A percentile compares a stretch with the other conserved stretches of the same genome.
phyloP scores from a whole-genome alignment of 92 coral and sea anemone genomes.

The Micromussa lordhowensis region DNA sequence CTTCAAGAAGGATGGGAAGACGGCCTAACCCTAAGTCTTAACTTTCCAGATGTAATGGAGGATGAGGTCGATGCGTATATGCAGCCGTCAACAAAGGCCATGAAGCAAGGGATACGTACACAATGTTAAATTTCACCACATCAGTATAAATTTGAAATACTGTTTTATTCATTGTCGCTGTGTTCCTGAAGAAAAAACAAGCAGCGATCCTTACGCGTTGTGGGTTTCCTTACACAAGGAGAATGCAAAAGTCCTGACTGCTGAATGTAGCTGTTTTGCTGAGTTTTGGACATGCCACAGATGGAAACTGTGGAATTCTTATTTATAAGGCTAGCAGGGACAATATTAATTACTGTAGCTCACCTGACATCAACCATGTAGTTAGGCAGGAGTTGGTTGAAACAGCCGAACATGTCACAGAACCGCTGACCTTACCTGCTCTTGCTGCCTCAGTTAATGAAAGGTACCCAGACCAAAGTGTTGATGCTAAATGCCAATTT shows the following conservation, averaged over 20 bases:
- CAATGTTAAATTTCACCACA: slow-evolving; percentile 6
- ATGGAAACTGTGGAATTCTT: slow-evolving; percentile 51
- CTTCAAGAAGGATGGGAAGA: no score
- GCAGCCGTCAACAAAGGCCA: no score
- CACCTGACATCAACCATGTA: slow-evolving; percentile 27
- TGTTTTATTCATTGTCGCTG: slow-evolving; percentile 45
- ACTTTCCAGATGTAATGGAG: no score
- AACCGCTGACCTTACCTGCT: slow-evolving; percentile 42
- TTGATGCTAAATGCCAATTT: no score
- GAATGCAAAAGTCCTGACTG: slow-evolving; percentile 40
- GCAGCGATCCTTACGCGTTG: slow-evolving; percentile 20
- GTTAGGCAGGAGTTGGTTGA: slow-evolving; percentile 11
- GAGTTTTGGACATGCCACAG: slow-evolving; percentile 8
- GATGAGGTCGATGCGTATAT: no score
- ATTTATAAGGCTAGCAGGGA: slow-evolving; percentile 39
- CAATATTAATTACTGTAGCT: no score
- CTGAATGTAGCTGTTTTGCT: slow-evolving; percentile 52
- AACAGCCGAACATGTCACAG: slow-evolving; percentile 31
- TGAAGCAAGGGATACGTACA: no score
- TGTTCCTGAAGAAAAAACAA: slow-evolving; percentile 56
- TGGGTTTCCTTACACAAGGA: slow-evolving; percentile 57
- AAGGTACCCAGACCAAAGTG: no score
- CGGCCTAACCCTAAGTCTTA: no score
- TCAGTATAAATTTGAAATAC: slow-evolving; percentile 22
- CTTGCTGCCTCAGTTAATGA: no score